Conservation (phyloP, 1,140 invertebrate genomes). For the Drosophila busckii region DNA sequence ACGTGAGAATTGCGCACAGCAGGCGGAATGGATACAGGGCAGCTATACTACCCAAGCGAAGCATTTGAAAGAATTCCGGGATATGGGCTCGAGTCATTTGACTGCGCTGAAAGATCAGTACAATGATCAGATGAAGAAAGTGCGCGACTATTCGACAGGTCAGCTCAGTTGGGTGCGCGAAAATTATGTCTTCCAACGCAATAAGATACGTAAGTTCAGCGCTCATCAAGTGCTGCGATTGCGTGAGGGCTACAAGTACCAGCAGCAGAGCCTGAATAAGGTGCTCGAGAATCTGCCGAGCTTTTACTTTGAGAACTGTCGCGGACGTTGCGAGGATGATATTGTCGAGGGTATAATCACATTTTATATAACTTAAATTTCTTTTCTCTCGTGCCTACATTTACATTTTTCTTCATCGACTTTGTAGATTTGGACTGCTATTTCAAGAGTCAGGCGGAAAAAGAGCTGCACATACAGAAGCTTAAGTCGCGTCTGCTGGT, state of each 20-base stretch:
- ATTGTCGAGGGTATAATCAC: conserved; percentile 80
- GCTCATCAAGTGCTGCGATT: conserved; percentile 92
- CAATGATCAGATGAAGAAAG: conserved; percentile 91
- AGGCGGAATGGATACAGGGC: conserved; percentile 95
- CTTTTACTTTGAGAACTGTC: conserved; percentile 94
- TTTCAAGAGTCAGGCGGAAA: conserved; percentile 82
- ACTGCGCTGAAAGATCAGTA: conserved; percentile 93
- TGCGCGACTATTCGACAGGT: conserved; percentile 92
- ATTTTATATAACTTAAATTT: not conserved
- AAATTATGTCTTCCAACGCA: conserved; percentile 96
- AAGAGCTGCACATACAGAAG: conserved; percentile 64
- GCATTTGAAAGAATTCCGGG: conserved; percentile 92
- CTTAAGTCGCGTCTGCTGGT: conserved; percentile 59
- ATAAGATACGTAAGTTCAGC: conserved; percentile 96
- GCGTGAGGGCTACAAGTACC: conserved; percentile 95
- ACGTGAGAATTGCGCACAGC: conserved; percentile 94
- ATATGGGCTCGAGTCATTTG: conserved; percentile 93
- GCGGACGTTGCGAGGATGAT: conserved; percentile 88
- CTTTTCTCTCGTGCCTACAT: too few relatives aligned
- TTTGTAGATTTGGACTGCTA: conserved; percentile 80
- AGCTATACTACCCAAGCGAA: conserved; percentile 93
- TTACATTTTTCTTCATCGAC: too few relatives aligned
- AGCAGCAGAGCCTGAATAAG: conserved; percentile 96
- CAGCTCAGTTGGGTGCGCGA: conserved; percentile 96
- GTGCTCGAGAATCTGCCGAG: conserved; percentile 96